Conservation (phyloP, 2,113 vertebrate genomes). For the Psephotus haematonotus region DNA sequence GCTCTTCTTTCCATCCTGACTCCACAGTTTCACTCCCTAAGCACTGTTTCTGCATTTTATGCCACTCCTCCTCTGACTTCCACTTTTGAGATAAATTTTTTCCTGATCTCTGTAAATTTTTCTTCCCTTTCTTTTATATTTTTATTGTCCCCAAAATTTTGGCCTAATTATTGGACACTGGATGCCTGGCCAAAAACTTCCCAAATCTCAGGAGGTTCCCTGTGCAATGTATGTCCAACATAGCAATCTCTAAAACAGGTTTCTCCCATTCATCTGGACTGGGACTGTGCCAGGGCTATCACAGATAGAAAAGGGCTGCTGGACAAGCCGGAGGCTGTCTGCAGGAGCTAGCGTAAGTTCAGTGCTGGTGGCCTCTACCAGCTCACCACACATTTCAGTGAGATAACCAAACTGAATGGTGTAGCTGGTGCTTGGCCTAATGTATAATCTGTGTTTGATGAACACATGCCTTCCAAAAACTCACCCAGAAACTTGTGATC, state of each 20-base stretch:
- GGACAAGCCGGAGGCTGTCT: neutral
- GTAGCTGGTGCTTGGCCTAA: neutral
- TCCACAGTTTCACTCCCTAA: neutral
- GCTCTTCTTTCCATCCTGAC: neutral
- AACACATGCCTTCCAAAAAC: accelerated
- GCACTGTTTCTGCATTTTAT: neutral
- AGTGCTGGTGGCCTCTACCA: neutral
- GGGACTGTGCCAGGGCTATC: neutral
- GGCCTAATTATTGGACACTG: neutral
- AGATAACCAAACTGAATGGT: neutral
- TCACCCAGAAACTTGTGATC: neutral
- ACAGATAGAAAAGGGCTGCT: neutral
- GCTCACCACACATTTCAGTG: accelerated
- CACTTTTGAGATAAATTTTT: neutral
- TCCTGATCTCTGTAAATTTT: neutral
- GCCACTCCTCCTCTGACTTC: neutral
- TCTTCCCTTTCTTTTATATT: neutral
- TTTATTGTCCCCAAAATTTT: neutral
- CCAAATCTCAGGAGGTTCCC: neutral
- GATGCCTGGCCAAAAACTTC: neutral
- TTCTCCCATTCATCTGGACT: neutral
- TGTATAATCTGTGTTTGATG: neutral
- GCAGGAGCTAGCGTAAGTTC: neutral
- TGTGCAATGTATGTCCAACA: neutral
- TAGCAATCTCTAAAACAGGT: neutral